Conservation (phyloP, 2,888 invertebrate species). For the Sarcophaga caerulescens region DNA sequence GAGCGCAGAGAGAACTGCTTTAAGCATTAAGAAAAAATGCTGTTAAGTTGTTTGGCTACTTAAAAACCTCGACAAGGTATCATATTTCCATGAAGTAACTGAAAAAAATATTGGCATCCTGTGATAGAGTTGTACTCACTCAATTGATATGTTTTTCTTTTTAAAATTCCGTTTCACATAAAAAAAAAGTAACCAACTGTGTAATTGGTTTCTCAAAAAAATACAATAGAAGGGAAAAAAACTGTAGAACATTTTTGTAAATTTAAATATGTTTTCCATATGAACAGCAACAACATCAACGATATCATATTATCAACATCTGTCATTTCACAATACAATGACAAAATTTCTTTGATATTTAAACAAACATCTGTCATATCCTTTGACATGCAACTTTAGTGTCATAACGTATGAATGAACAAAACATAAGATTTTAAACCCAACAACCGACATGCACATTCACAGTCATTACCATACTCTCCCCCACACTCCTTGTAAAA, state of each 20-base stretch:
- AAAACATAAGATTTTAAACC: slow-evolving; percentile 53
- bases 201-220: background rate
- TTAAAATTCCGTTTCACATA: background rate
- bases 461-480: too few relatives aligned
- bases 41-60: too few relatives aligned
- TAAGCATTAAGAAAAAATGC: too few relatives aligned
- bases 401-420: slow-evolving; percentile 66
- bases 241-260: background rate
- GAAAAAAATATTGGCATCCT: too few relatives aligned
- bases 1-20: too few relatives aligned
- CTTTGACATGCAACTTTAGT: slow-evolving; percentile 66
- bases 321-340: slow-evolving; percentile 61
- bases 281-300: background rate
- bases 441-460: background rate
- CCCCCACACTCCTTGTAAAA: background rate
- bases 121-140: too few relatives aligned
- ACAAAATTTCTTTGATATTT: slow-evolving; percentile 57
- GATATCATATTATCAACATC: slow-evolving; percentile 63
- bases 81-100: too few relatives aligned
- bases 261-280: too few relatives aligned
- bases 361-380: slow-evolving; percentile 64
- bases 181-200: background rate
- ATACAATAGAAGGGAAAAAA: background rate
- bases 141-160: too few relatives aligned
- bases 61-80: too few relatives aligned